Percentiles rank a stretch among this genome's conserved stretches.
phyloP scores from a whole-genome alignment of 2,797 vertebrate species.

The Chrysolophus pictus region DNA sequence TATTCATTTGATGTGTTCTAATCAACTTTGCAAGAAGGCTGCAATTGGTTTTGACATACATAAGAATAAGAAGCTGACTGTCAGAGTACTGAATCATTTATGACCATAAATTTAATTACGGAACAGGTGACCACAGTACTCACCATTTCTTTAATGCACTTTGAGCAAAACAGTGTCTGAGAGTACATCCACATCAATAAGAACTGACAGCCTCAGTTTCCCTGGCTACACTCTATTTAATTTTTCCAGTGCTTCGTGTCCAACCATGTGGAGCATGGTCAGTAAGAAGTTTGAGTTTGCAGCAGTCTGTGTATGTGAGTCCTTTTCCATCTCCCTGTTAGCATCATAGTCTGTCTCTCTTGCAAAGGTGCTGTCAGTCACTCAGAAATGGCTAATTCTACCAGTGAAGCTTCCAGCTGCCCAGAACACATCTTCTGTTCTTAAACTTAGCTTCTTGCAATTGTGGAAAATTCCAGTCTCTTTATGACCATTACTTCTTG shows the following conservation, averaged over 20 bases:
- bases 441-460: background rate
- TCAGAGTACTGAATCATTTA: slow-evolving; percentile 13
- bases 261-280: background rate
- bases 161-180: background rate
- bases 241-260: background rate
- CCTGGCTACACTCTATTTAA: background rate
- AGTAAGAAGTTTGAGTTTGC: background rate
- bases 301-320: background rate
- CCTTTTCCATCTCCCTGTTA: background rate
- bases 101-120: background rate
- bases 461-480: background rate
- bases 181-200: background rate
- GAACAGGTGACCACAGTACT: background rate
- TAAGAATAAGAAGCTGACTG: background rate
- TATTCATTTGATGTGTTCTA: background rate
- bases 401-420: background rate
- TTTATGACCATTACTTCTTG: background rate
- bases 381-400: background rate
- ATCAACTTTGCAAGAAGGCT: background rate
- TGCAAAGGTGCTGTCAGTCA: background rate
- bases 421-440: background rate
- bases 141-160: background rate
- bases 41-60: background rate
- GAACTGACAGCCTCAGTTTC: background rate
- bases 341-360: fast-evolving